Evolutionary conservation across 2,113 vertebrate genomes (phyloP), one percentile per base, ranked within the genome.

Genomic region (Pteropus alecto): DNA sequence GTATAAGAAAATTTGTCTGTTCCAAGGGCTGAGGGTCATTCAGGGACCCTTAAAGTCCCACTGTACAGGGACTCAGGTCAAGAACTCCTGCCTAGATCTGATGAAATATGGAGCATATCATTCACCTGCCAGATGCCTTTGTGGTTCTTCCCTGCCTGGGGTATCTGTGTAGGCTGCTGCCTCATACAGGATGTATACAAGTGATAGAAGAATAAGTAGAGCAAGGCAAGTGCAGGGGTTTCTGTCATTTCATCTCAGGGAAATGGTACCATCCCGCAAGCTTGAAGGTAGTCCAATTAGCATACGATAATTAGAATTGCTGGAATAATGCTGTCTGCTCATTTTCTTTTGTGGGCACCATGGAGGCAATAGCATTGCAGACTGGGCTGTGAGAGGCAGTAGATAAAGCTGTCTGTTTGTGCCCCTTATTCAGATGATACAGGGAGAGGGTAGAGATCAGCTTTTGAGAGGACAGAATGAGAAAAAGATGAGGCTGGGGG

Each of bases 261-360:
- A 97, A 97, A 97, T 19, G 95, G 93, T 76, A 48, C 38, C 26
- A 12, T n/a, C 71, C 38, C 1, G 0, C 30, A 94, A 79, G 85
- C 71, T 93, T 96, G 97, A 98, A 97, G 97, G 96, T 95, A 97
- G 94, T 94, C 95, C 95, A 95, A 96, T 98, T 98, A 98, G 97
- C 95, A 97, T 82, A 89, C 4, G 7, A 61, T 97, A 97, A 98
- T 98, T 98, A 98, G 97, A 97, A 97, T 63, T 8, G 0, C 12
- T 43, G 96, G 58, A 73, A 38, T 70, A 56, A 83, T 2, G 63
- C 88, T 94, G 63, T 83, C 96, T 94, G 90, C 93, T 94, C 93
- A 33, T 92, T 98, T 97, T 51, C 91, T 96, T 96, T n/a, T 87
- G 86, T 93, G 95, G 88, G 94, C 77, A 56, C 30, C 4, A 3